Percentiles rank a stretch among this genome's conserved stretches.
These are phyloP conservation scores for Echinarachnius parma DNA, from an alignment of 53 echinoderm and acorn worm genomes.

Conservation along the genomic window DNA sequence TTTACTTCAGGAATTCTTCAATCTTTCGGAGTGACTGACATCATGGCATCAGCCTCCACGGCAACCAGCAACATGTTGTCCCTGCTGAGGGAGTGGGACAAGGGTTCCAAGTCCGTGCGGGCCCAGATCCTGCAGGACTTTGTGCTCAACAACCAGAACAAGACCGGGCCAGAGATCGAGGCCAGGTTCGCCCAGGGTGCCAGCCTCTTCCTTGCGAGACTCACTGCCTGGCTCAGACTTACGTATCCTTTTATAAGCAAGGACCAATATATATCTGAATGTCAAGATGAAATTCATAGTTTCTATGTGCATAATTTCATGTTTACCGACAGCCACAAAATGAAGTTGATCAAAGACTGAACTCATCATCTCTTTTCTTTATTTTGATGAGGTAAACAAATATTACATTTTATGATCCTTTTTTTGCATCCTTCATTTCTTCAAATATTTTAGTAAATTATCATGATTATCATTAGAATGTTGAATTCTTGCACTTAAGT, in stretches of 20 bases:
- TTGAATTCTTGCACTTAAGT: too few species aligned
- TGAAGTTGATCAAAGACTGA: background rate
- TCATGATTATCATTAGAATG: too few species aligned
- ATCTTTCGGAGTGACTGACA: too few species aligned
- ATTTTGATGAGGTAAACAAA: background rate
- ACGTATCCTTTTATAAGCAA: constrained; percentile 76
- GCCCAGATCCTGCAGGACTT: constrained; percentile 73
- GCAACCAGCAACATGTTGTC: constrained; percentile 53
- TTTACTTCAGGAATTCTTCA: too few species aligned
- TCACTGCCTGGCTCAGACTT: constrained; percentile 90
- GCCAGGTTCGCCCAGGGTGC: constrained; percentile 90
- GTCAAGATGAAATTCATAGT: background rate
- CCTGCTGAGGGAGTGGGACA: constrained; percentile 80
- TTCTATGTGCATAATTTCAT: background rate
- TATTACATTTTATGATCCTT: background rate
- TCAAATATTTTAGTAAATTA: too few species aligned
- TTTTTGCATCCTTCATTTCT: background rate
- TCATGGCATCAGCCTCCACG: constrained; percentile 66
- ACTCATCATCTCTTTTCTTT: background rate
- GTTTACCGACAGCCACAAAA: background rate
- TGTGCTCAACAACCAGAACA: constrained; percentile 71
- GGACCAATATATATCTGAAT: background rate
- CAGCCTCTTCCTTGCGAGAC: constrained; percentile 84
- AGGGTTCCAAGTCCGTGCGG: constrained; percentile 74
- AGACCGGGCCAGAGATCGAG: constrained; percentile 93